phyloP scores from a whole-genome alignment of 2,113 vertebrate species.

The Laticauda laticaudata region DNA sequence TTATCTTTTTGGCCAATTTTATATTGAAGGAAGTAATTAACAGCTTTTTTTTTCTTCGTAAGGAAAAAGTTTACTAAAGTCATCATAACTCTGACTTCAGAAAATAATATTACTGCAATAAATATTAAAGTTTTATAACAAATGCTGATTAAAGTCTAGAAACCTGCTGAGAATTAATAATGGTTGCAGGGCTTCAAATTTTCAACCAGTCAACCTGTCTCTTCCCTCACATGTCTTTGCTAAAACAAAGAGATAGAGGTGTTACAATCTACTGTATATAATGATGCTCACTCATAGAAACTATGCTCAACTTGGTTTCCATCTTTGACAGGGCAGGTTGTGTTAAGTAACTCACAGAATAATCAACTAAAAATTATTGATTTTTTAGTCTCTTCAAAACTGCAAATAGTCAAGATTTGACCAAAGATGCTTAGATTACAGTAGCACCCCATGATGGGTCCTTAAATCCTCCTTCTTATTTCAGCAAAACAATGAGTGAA shows the following conservation, averaged over 20 bases:
- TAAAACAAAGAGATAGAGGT: neutral
- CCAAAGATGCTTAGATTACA: neutral
- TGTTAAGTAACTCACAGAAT: neutral
- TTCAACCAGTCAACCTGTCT: neutral
- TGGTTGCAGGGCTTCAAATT: neutral
- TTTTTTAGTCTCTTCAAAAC: neutral
- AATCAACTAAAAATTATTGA: neutral
- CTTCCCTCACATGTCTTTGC: neutral
- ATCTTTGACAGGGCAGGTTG: neutral
- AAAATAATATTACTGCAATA: neutral
- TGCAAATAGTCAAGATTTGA: neutral
- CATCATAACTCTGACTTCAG: neutral
- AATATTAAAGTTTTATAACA: neutral
- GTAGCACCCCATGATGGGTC: neutral
- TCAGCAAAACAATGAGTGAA: neutral
- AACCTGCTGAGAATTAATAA: neutral
- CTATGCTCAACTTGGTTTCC: neutral
- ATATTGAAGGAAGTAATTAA: neutral
- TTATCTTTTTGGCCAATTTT: neutral
- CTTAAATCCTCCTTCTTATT: neutral
- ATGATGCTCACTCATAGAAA: neutral
- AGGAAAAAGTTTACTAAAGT: neutral
- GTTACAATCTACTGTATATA: neutral
- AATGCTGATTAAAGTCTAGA: neutral
- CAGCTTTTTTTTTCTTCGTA: neutral